Conservation (phyloP, 2,113 vertebrate genomes). For the Lamprotornis superbus region DNA sequence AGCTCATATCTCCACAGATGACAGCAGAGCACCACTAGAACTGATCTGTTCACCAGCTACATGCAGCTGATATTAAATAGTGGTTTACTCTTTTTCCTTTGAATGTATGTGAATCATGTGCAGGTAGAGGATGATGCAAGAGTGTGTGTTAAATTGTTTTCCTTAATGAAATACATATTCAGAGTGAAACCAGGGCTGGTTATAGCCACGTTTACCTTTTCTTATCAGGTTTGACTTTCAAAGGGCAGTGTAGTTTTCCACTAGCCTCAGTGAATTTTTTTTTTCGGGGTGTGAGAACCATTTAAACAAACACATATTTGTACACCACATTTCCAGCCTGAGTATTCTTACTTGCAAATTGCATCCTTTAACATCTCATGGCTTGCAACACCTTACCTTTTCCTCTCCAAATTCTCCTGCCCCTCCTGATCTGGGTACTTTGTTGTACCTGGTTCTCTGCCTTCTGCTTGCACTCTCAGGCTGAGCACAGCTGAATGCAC, state of each 20-base stretch:
- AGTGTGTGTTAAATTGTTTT: neutral
- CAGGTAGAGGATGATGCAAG: neutral
- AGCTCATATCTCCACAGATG: neutral
- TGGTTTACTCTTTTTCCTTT: neutral
- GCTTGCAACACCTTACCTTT: neutral
- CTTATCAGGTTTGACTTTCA: neutral
- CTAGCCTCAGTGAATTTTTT: neutral
- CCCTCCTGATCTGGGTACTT: neutral
- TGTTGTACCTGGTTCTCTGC: neutral
- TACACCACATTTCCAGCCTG: neutral
- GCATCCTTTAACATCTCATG: neutral
- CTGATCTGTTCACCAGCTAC: neutral
- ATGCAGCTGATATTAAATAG: neutral
- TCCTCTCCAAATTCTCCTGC: neutral
- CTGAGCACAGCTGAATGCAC: neutral
- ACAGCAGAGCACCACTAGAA: neutral
- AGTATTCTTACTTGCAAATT: neutral
- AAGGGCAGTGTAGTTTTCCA: neutral
- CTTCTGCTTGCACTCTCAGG: neutral
- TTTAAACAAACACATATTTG: neutral
- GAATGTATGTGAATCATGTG: neutral
- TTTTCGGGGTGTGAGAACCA: neutral
- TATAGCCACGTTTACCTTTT: neutral
- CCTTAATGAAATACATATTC: neutral
- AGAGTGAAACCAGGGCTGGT: neutral